A percentile compares a stretch with the other conserved stretches of the same genome.
phyloP scores from a whole-genome alignment of 1,140 invertebrate genomes.

The Teleogryllus occipitalis region DNA sequence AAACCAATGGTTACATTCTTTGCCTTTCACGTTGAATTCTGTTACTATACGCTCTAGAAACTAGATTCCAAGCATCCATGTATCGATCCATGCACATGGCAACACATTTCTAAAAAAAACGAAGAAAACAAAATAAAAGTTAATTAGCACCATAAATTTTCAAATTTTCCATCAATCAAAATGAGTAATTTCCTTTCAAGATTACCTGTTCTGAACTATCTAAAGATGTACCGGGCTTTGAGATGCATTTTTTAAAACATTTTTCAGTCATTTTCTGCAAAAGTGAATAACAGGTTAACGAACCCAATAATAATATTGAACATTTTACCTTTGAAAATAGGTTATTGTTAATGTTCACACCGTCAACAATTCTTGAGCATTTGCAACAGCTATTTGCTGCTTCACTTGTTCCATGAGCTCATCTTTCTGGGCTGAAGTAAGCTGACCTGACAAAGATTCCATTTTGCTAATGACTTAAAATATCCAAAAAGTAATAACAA shows the following conservation, averaged over 20 bases:
- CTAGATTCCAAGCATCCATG: constrained; percentile 91
- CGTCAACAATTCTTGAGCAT: constrained; percentile 86
- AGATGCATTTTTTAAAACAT: constrained; percentile 92
- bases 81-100: constrained; percentile 97
- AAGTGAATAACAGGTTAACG: constrained; percentile 26
- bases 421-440: constrained; percentile 65
- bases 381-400: constrained; percentile 90
- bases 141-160: neutral
- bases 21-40: constrained; percentile 68
- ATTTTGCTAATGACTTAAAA: neutral
- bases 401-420: constrained; percentile 93
- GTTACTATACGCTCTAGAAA: constrained; percentile 74
- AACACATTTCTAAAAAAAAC: constrained; percentile 77
- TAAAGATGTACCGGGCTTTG: constrained; percentile 80
- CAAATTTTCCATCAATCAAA: neutral
- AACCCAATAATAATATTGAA: constrained; percentile 14
- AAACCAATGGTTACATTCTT: constrained; percentile 28
- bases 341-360: constrained; percentile 40
- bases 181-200: neutral
- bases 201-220: constrained; percentile 84
- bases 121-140: constrained; percentile 17
- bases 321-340: constrained; percentile 23
- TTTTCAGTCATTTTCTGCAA: constrained; percentile 93
- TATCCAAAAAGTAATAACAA: neutral
- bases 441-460: constrained; percentile 26